These are phyloP conservation scores for Cichlasoma orientale DNA, from an alignment of 2,797 vertebrate genomes.

Conservation along the genomic window DNA sequence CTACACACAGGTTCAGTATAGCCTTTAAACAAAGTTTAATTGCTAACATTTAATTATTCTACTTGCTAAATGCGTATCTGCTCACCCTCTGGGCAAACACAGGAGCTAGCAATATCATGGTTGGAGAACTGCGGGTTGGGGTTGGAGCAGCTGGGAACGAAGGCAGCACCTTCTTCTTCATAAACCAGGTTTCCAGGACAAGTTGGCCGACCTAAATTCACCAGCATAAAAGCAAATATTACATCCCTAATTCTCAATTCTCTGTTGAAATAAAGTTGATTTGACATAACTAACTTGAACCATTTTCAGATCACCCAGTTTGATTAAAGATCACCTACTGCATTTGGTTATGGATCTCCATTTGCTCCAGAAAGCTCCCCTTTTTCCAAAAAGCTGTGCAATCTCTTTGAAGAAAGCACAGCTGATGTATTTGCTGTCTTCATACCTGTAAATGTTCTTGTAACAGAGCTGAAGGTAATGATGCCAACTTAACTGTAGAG, in stretches of 20 bases:
- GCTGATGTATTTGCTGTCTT: conserved; percentile 6
- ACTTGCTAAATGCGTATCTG: neutral
- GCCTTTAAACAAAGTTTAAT: neutral
- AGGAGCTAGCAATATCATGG: conserved; percentile 62
- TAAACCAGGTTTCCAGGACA: conserved; percentile 80
- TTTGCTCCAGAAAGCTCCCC: neutral
- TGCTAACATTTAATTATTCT: neutral
- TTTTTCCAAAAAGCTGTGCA: conserved; percentile 52
- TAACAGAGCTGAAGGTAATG: conserved; percentile 50
- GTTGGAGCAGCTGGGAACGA: conserved; percentile 81
- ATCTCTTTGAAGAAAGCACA: conserved; percentile 82
- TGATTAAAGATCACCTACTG: conserved; percentile 63
- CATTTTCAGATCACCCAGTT: neutral
- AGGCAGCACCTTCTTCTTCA: conserved; percentile 71
- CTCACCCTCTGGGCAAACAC: conserved; percentile 79
- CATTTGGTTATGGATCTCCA: conserved; percentile 76
- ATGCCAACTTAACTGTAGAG: neutral
- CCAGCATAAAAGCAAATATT: conserved; percentile 8
- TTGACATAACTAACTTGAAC: neutral
- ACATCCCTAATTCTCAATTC: neutral
- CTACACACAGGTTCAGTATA: conserved; percentile 33
- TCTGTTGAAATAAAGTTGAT: neutral
- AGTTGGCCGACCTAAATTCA: conserved; percentile 60
- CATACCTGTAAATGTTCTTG: conserved; percentile 51
- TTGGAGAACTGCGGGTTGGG: conserved; percentile 58